These are phyloP conservation scores for Drosophila lutescens DNA, from an alignment of 2,888 invertebrate species.

Conservation along the genomic window DNA sequence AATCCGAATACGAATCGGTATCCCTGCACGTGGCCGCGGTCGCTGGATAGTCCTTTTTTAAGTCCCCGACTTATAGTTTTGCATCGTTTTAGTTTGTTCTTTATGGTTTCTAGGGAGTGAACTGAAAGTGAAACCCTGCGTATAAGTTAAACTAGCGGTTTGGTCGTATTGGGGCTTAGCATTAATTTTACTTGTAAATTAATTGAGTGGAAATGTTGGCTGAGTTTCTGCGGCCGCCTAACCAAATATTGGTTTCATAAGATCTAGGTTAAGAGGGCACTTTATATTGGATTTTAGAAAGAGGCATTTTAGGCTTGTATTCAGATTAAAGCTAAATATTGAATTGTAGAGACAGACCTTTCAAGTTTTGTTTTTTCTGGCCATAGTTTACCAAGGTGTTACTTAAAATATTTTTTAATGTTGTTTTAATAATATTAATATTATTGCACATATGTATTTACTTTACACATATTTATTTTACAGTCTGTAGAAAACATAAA, in stretches of 20 bases:
- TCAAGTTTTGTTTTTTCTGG: no score
- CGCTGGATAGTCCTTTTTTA: slow-evolving; percentile 46
- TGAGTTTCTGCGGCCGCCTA: slow-evolving; percentile 16
- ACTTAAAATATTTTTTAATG: neutral
- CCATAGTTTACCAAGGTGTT: no score
- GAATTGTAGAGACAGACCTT: no score
- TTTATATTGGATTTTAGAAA: no score
- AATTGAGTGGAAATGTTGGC: slow-evolving; percentile 55
- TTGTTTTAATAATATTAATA: neutral
- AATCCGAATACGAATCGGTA: slow-evolving; percentile 23
- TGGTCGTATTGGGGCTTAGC: slow-evolving; percentile 55
- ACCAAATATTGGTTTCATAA: slow-evolving; percentile 27
- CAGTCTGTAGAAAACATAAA: no score
- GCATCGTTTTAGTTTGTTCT: slow-evolving; percentile 43
- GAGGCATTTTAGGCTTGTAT: neutral
- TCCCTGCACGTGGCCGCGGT: slow-evolving; percentile 27
- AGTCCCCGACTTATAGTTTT: slow-evolving; percentile 67
- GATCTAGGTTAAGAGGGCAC: slow-evolving; percentile 1
- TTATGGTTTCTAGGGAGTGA: slow-evolving; percentile 17
- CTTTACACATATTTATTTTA: no score
- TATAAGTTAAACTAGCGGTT: slow-evolving; percentile 52
- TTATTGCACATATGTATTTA: no score
- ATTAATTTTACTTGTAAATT: slow-evolving; percentile 56
- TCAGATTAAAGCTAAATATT: no score
- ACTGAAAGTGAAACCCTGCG: slow-evolving; percentile 35